Evolutionary conservation across 2,797 vertebrate genomes (phyloP).

Genomic region (Chromobotia macracanthus): DNA sequence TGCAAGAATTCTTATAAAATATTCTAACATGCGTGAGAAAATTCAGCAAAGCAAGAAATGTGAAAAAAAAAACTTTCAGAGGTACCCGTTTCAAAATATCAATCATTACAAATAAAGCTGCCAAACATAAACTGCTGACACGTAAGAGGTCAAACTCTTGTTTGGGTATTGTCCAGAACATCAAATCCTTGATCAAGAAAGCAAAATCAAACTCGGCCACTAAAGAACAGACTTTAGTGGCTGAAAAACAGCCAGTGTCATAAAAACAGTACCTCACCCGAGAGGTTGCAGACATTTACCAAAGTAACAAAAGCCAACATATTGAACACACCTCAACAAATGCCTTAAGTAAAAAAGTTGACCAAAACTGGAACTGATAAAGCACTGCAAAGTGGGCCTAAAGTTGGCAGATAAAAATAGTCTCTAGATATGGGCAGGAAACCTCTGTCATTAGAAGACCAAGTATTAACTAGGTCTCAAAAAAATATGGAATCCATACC

Average conservation of each 20-base stretch:
- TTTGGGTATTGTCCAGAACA: conserved; percentile 62
- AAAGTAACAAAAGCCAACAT: conserved; percentile 62
- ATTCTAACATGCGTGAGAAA: conserved; percentile 92
- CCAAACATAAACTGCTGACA: conserved; percentile 75
- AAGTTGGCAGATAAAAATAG: conserved; percentile 54
- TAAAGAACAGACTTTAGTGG: conserved; percentile 57
- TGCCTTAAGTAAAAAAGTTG: conserved; percentile 49
- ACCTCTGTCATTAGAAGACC: conserved; percentile 69
- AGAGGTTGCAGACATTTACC: conserved; percentile 68
- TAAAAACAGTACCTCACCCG: conserved; percentile 59
- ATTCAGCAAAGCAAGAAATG: conserved; percentile 81
- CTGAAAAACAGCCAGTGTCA: conserved; percentile 58
- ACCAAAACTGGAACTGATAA: conserved; percentile 63
- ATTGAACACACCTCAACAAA: conserved; percentile 49
- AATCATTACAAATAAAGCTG: conserved; percentile 75
- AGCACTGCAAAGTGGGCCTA: conserved; percentile 55
- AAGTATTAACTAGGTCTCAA: conserved; percentile 81
- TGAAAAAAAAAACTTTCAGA: conserved; percentile 74
- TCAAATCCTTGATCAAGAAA: conserved; percentile 64
- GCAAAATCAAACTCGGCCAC: conserved; percentile 50
- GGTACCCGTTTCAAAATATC: conserved; percentile 78
- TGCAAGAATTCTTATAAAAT: conserved; percentile 91
- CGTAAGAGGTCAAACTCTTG: conserved; percentile 72
- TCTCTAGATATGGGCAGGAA: conserved; percentile 62
- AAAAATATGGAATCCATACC: conserved; percentile 72